Conservation (phyloP, 1,140 invertebrate species). For the Calliopsis andreniformis region DNA sequence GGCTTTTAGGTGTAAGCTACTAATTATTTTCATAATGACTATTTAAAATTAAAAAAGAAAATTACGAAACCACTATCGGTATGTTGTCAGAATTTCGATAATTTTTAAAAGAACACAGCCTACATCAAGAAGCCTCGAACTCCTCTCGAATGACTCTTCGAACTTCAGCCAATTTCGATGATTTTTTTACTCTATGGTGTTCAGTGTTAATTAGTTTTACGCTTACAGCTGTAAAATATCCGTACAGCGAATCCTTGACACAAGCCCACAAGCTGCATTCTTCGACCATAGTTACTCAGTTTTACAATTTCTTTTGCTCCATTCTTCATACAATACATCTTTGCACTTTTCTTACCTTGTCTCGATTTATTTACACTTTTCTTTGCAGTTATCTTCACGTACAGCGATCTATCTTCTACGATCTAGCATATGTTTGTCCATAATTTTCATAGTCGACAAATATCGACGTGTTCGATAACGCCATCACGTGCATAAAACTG, state of each 20-base stretch:
- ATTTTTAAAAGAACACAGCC: too few species aligned
- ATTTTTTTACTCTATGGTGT: neutral
- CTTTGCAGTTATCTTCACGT: constrained; percentile 17
- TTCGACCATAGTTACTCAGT: constrained; percentile 27
- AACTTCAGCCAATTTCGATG: constrained; percentile 22
- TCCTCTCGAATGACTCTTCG: constrained; percentile 20
- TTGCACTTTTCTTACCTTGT: constrained; percentile 10
- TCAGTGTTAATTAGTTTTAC: constrained; percentile 46
- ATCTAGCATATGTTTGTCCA: neutral
- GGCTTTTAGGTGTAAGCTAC: too few species aligned
- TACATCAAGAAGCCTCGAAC: too few species aligned
- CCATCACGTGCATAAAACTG: neutral
- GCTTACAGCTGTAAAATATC: constrained; percentile 42
- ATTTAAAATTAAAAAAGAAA: too few species aligned
- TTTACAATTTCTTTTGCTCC: constrained; percentile 56
- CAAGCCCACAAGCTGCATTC: constrained; percentile 5
- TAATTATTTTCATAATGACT: too few species aligned
- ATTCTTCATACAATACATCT: constrained; percentile 40
- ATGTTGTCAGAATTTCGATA: too few species aligned
- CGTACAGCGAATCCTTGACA: constrained; percentile 29
- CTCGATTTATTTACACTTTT: constrained; percentile 13
- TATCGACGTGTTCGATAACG: neutral
- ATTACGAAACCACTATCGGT: too few species aligned
- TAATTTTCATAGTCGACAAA: neutral
- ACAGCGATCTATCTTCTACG: neutral